These are phyloP conservation scores for Podarcis muralis DNA, from an alignment of 2,113 vertebrate species.

Conservation along the genomic window DNA sequence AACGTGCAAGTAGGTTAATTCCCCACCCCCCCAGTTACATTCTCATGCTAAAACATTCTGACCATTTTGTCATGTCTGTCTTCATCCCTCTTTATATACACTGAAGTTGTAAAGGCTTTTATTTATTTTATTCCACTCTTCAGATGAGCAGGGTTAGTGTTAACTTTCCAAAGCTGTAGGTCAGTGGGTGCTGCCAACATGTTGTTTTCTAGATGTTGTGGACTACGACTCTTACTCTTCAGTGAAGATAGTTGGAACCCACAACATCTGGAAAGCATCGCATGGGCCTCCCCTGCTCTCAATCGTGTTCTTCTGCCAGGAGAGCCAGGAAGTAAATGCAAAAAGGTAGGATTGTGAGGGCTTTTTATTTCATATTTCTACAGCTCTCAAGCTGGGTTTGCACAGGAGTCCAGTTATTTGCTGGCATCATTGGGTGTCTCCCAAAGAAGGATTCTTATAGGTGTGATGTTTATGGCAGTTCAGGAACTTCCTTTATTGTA, in stretches of 20 bases:
- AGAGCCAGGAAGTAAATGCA: not conserved
- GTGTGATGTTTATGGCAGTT: not conserved
- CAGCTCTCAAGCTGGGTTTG: not conserved
- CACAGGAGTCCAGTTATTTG: not conserved
- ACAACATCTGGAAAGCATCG: too few species aligned
- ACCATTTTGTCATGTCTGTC: not conserved
- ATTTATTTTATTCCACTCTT: not conserved
- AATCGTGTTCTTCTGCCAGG: too few species aligned
- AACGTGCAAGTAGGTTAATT: conserved; percentile 87
- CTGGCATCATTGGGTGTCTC: not conserved
- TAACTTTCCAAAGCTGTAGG: too few species aligned
- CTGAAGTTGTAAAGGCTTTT: not conserved
- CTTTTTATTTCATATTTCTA: not conserved
- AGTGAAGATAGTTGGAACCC: too few species aligned
- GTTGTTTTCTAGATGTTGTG: too few species aligned
- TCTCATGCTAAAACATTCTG: not conserved
- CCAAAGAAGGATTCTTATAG: not conserved
- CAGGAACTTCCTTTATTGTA: not conserved
- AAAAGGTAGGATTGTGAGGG: not conserved
- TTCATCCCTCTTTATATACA: not conserved
- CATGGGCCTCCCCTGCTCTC: too few species aligned
- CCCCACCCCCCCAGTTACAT: not conserved
- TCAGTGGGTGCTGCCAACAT: too few species aligned
- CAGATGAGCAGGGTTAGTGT: not conserved
- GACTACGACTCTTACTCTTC: too few species aligned